phyloP scores from a whole-genome alignment of 2,113 vertebrate genomes.

The Mirounga angustirostris region DNA sequence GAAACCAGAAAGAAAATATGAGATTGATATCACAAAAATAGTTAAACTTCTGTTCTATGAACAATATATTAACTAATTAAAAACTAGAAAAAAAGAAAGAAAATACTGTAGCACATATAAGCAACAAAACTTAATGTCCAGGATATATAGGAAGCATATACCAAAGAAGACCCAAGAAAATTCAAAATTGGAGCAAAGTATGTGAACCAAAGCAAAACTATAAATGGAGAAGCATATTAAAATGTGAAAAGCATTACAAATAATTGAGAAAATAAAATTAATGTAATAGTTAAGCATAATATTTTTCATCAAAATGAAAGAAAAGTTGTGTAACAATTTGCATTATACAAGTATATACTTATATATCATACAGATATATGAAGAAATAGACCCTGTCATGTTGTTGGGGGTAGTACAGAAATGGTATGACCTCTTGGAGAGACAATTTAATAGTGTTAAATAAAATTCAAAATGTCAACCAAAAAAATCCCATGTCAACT shows the following conservation, averaged over 20 bases:
- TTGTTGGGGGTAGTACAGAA: background rate
- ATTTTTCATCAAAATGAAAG: background rate
- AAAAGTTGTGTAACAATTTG: background rate
- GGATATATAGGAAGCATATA: background rate
- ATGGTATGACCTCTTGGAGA: background rate
- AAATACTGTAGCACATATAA: background rate
- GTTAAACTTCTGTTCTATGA: background rate
- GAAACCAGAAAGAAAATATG: slow-evolving; percentile 6
- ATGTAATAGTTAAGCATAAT: background rate
- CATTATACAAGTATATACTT: too few species aligned
- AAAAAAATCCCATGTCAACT: background rate
- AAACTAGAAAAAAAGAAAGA: background rate
- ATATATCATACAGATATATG: background rate
- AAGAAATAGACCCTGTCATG: background rate
- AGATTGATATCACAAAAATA: background rate
- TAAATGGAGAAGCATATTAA: background rate
- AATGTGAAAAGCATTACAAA: background rate
- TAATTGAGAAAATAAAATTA: background rate
- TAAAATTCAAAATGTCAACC: slow-evolving; percentile 9
- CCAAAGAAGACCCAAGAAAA: background rate
- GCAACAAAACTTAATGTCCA: background rate
- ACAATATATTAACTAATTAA: background rate
- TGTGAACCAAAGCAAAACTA: background rate
- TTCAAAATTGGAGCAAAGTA: background rate
- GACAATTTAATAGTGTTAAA: background rate